Base-by-base conservation (phyloP, 1,140 invertebrate genomes). In the Hylaeus volcanicus region DNA sequence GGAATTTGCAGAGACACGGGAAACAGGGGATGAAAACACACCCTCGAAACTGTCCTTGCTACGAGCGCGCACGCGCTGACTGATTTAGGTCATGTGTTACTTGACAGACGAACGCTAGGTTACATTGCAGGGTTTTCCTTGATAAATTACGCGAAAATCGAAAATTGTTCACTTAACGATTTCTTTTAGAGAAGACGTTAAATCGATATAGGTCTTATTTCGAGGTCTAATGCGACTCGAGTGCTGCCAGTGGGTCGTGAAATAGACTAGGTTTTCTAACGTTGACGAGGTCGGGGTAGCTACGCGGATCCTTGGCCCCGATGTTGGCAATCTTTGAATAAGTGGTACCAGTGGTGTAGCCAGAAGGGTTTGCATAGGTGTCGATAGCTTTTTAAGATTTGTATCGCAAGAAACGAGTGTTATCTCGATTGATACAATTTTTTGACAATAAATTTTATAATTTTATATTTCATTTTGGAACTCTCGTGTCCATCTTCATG, bases 61-160 rank as follows among this genome's bases (percentile, higher is more conserved):
- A 26, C 76, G 74, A 43, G 65, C 48, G 75, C 75, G 61, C 71
- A 63, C 71, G 88, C 89, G 89, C 85, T 68, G 64, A 65, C 61
- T 69, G 79, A 90, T 89, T 82, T 90, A 75, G 89, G 89, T 90
- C 89, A 90, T 37, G 58, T 68, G 65, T 80, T 45, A 68, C 68
- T 55, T 56, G 37, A 80, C 48, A 43, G 26, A 80, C 63, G 51
- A 61, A 53, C 48, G 51, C 51, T 48, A n/a, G 37, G 58, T 56
- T 43, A 64, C 41, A 14, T 11, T 51, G 41, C 26, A 43, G 41
- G 26, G 41, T 75, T 61, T 68, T 41, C 43, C n/a, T 63, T 53
- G 5, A 15, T 69, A 11, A 26, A 11, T 41, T n/a, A 1, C 12
- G 26, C 0, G 15, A n/a, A 2, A 51, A 48, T 48, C 45, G 45